Base-by-base conservation (phyloP, 53 echinoderm and acorn worm species). In the Hippasteria phrygiana region DNA sequence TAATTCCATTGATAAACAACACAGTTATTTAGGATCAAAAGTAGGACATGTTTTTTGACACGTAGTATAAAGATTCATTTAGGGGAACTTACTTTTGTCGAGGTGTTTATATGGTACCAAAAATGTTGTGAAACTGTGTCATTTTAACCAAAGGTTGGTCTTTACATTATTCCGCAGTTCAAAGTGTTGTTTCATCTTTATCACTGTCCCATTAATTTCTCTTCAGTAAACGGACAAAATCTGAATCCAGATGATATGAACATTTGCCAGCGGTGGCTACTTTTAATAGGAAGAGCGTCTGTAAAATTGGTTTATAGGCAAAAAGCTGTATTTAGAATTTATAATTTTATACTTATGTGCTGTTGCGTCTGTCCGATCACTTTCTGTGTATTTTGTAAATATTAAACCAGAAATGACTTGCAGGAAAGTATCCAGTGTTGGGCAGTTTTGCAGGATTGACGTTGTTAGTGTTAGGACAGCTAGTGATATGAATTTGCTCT, bases 331-430 rank as follows among this genome's bases (percentile, higher is more conserved):
- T 48, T 14, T 48, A 33, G 28, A 65, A 4, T 33, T 67, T 12
- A 67, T 7, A 1, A 41, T 72, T 72, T 72, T 72, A 41, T 72
- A 72, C 72, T 42, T 42, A 20, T 72, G 41, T 42, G 72, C 72
- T 72, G 72, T 35, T 16, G 1, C 4, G 17, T 22, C 12, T 29
- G 14, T 37, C 12, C 10, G 12, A 35, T 67, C 10, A 18, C 37
- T 11, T 22, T 17, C 3, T 72, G 18, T 72, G 72, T 72, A 42
- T 41, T 40, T 72, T 72, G 72, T 72, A 72, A 72, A 72, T 72
- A 72, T 18, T 42, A 72, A 72, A 72, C 20, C 16, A 41, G n/a
- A 22, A 72, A 34, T 34, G 32, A 66, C 34, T 66, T 59, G 59
- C 59, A 59, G 26, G 26, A 59, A 54, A 16, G 54, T 54, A 54